Percentiles rank a stretch among this genome's conserved stretches.
Evolutionary conservation across 2,888 invertebrate species (phyloP).

Genomic region (Thera britannica): DNA sequence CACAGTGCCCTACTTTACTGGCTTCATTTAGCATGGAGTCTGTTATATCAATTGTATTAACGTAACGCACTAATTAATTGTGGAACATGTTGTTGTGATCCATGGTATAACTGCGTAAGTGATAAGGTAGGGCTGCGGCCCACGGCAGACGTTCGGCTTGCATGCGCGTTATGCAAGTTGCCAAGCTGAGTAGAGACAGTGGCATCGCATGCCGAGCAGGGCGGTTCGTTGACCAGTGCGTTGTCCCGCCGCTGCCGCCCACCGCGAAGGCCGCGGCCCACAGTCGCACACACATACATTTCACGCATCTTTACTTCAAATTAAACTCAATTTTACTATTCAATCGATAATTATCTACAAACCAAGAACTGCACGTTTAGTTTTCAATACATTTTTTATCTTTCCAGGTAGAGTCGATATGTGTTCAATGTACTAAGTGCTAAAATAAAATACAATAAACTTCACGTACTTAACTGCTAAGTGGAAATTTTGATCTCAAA

Average conservation of each 20-base stretch:
- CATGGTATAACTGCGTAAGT: slow-evolving; percentile 62
- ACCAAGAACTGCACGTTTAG: slow-evolving; percentile 38
- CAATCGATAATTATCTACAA: slow-evolving; percentile 3
- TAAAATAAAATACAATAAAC: slow-evolving; percentile 63
- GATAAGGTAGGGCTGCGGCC: slow-evolving; percentile 55
- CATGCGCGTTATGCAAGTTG: slow-evolving; percentile 77
- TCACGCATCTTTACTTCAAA: slow-evolving; percentile 46
- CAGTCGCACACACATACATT: slow-evolving; percentile 60
- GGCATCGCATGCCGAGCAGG: slow-evolving; percentile 57
- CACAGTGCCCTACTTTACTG: slow-evolving; percentile 54
- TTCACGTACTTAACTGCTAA: slow-evolving; percentile 51
- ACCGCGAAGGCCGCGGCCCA: slow-evolving; percentile 81
- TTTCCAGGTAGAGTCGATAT: slow-evolving; percentile 80
- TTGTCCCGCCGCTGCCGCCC: slow-evolving; percentile 78
- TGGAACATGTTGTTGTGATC: slow-evolving; percentile 45
- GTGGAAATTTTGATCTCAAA: slow-evolving; percentile 83
- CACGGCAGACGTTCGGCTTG: slow-evolving; percentile 40
- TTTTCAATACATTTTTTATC: slow-evolving; percentile 64
- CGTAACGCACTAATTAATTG: slow-evolving; percentile 41
- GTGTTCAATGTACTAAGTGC: slow-evolving; percentile 79
- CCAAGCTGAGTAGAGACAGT: slow-evolving; percentile 54
- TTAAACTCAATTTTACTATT: not conserved
- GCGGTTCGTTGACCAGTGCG: slow-evolving; percentile 84
- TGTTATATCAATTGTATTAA: slow-evolving; percentile 50
- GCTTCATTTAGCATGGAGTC: slow-evolving; percentile 47